Evolutionary conservation across 2,888 invertebrate genomes (phyloP), one percentile per base, ranked within the genome.

Genomic region (Perithous albicinctus): DNA sequence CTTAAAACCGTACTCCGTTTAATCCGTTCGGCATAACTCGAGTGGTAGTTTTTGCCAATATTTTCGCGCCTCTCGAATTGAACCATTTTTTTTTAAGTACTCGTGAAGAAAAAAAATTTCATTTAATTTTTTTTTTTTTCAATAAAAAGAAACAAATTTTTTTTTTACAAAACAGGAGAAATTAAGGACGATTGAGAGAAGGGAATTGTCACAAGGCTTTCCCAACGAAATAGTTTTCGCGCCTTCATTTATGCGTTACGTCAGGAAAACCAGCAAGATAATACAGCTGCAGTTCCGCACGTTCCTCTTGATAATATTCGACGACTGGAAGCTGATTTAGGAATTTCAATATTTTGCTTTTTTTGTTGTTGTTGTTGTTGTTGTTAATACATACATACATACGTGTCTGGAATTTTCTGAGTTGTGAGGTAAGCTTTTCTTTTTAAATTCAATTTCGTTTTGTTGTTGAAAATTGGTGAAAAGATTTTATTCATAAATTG

Each of bases 281-380:
- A 94, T 94, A 79, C 93, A 94, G 88, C 90, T 94, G 78, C 94
- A 94, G 85, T 94, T 94, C 87, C 93, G 94, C 78, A 94, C 93
- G 48, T 93, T 93, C 87, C 82, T 93, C 59, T 84, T 84, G 79
- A 79, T 77, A 6, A 72, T 46, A 63, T 75, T 74, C 29, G 59
- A 72, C 35, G 48, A 67, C n/a, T 95, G 85, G 32, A 8, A 59
- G 26, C 4, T 51, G 26, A 66, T 23, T 4, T n/a, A 12, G 43
- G 6, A 29, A 15, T 59, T 26, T 20, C 7, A 7, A 32, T n/a
- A 48, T 12, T 54, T 38, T 32, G 18, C 29, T 67, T 48, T n/a
- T n/a, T n/a, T n/a, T n/a, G n/a, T n/a, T n/a, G n/a, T n/a, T n/a
- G n/a, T n/a, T n/a, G n/a, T n/a, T n/a, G n/a, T n/a, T n/a, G n/a